Evolutionary conservation across 2,888 invertebrate species (phyloP).

Genomic region (Furcula furcula): DNA sequence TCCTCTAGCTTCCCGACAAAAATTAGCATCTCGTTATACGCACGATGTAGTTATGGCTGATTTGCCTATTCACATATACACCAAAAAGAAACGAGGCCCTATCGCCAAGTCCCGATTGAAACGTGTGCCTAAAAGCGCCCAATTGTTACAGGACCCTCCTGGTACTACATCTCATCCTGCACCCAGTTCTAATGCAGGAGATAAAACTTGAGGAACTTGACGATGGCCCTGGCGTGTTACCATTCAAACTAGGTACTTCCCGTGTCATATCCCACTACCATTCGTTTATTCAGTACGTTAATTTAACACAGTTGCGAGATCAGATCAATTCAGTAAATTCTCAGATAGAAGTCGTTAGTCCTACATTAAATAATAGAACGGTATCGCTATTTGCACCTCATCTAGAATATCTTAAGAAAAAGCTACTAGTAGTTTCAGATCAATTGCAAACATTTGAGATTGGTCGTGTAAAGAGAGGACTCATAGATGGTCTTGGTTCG

Average conservation of each 20-base stretch:
- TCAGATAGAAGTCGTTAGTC: not conserved
- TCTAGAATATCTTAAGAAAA: not conserved
- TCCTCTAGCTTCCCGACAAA: not conserved
- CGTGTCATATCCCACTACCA: constrained; percentile 1
- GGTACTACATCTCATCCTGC: not conserved
- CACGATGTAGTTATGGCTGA: not conserved
- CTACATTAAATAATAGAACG: not conserved
- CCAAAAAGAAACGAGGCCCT: too few species aligned
- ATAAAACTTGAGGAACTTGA: not conserved
- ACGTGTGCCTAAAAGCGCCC: not conserved
- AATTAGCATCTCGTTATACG: constrained; percentile 1
- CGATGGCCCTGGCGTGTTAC: not conserved
- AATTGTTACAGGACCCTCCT: constrained; percentile 1
- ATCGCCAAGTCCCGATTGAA: not conserved
- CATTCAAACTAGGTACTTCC: not conserved
- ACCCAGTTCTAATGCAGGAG: not conserved
- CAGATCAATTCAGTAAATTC: not conserved
- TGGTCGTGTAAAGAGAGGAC: constrained; percentile 1
- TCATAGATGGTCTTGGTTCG: constrained; percentile 18
- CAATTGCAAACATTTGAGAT: constrained; percentile 1
- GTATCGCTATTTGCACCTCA: not conserved
- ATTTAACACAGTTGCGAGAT: not conserved
- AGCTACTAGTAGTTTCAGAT: not conserved
- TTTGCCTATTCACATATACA: constrained; percentile 1
- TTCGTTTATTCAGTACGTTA: constrained; percentile 1